These are phyloP conservation scores for Capromys pilorides DNA, from an alignment of 2,797 vertebrate genomes.

Conservation along the genomic window DNA sequence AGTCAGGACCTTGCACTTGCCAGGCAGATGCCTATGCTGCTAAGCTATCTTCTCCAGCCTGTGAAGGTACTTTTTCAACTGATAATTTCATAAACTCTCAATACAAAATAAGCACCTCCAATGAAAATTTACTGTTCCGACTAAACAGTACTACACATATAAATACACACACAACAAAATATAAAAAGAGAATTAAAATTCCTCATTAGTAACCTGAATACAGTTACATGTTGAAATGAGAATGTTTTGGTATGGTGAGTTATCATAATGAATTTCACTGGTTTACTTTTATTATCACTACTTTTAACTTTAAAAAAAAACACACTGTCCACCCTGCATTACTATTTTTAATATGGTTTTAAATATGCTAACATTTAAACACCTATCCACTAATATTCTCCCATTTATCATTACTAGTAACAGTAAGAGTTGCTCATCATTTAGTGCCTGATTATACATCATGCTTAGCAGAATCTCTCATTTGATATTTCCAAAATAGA, in stretches of 20 bases:
- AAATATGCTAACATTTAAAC: background rate
- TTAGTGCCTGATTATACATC: background rate
- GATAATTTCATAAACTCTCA: background rate
- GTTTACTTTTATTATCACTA: background rate
- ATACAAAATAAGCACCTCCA: background rate
- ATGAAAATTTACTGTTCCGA: background rate
- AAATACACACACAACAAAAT: background rate
- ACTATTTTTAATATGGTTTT: background rate
- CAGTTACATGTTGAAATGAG: background rate
- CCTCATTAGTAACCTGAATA: background rate
- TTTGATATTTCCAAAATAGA: background rate
- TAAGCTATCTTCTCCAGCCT: too few relatives aligned
- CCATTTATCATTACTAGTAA: background rate
- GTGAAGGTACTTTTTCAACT: background rate
- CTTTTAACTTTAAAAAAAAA: constrained; percentile 1
- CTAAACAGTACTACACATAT: background rate
- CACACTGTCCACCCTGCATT: background rate
- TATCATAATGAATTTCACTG: background rate
- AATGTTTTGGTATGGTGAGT: background rate
- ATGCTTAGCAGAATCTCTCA: background rate
- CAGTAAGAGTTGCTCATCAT: background rate
- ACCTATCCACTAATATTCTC: background rate
- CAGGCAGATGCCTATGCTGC: too few relatives aligned
- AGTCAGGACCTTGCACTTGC: too few relatives aligned
- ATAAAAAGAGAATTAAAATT: background rate